A percentile compares a stretch with the other conserved stretches of the same genome.
These are phyloP conservation scores for Watsonalla cultraria DNA, from an alignment of 2,888 invertebrate genomes.

Conservation along the genomic window DNA sequence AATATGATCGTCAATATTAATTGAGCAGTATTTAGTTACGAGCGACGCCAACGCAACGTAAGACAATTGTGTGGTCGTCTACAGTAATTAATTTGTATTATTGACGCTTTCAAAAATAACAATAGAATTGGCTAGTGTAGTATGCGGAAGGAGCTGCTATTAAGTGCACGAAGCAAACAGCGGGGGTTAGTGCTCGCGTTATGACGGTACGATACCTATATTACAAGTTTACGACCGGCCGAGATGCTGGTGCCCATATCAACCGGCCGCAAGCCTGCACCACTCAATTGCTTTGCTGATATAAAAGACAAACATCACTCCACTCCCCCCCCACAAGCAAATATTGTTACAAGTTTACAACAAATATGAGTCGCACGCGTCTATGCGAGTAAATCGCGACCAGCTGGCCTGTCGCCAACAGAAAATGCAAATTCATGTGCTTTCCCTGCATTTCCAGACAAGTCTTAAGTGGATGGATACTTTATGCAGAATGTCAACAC, in stretches of 20 bases:
- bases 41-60: too few species aligned
- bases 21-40: background rate
- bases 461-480: slow-evolving; percentile 15
- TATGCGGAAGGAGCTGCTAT: slow-evolving; percentile 29
- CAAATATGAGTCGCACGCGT: slow-evolving; percentile 28
- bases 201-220: slow-evolving; percentile 19
- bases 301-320: background rate
- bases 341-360: slow-evolving; percentile 7
- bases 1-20: background rate
- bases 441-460: slow-evolving; percentile 45
- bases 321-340: background rate
- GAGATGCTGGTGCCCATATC: slow-evolving; percentile 10
- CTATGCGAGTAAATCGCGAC: slow-evolving; percentile 34
- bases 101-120: slow-evolving; percentile 23
- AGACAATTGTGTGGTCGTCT: background rate
- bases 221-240: slow-evolving; percentile 12
- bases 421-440: slow-evolving; percentile 66
- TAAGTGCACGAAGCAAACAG: slow-evolving; percentile 11
- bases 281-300: background rate
- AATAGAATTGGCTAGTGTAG: slow-evolving; percentile 37
- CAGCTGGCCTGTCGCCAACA: slow-evolving; percentile 54
- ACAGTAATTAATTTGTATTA: slow-evolving; percentile 14
- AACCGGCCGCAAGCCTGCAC: background rate
- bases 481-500: slow-evolving; percentile 43
- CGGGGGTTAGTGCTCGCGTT: slow-evolving; percentile 28